Evolutionary conservation across 2,797 vertebrate genomes (phyloP).

Genomic region (Pangasius mekongensis): DNA sequence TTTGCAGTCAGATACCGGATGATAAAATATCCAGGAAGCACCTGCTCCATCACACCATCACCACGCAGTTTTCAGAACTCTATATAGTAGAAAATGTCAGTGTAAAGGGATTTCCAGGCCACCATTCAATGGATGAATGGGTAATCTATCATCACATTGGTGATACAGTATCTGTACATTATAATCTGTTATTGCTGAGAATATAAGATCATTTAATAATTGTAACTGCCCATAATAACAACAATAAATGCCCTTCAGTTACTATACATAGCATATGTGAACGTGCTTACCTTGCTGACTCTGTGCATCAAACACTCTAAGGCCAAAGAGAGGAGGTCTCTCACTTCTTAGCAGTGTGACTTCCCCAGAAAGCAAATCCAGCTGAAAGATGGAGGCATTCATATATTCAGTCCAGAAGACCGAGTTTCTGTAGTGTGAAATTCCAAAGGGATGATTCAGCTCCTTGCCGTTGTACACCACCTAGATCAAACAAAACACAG

Average conservation of each 20-base stretch:
- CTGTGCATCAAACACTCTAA: slow-evolving; percentile 91
- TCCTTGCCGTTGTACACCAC: slow-evolving; percentile 95
- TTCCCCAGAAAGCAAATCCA: slow-evolving; percentile 86
- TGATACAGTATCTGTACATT: not conserved
- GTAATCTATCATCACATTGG: not conserved
- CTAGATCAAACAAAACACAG: slow-evolving; percentile 69
- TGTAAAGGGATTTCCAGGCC: not conserved
- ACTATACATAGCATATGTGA: not conserved
- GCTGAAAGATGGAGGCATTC: slow-evolving; percentile 97
- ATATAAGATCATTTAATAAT: not conserved
- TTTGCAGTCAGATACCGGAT: not conserved
- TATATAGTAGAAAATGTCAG: not conserved
- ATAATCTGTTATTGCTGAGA: not conserved
- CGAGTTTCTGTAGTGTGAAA: slow-evolving; percentile 90
- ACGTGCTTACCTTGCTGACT: slow-evolving; percentile 89
- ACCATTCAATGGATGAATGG: not conserved
- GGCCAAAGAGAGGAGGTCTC: slow-evolving; percentile 92
- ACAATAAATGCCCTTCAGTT: not conserved
- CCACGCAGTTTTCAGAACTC: not conserved
- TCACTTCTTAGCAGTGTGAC: slow-evolving; percentile 90
- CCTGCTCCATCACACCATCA: not conserved
- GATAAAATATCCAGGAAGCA: not conserved
- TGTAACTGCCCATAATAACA: not conserved
- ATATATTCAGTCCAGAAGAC: slow-evolving; percentile 99
- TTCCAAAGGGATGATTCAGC: slow-evolving; percentile 96